Percentiles rank a stretch among this genome's conserved stretches.
These are phyloP conservation scores for Isurus oxyrinchus DNA, from an alignment of 2,113 vertebrate genomes.

Conservation along the genomic window DNA sequence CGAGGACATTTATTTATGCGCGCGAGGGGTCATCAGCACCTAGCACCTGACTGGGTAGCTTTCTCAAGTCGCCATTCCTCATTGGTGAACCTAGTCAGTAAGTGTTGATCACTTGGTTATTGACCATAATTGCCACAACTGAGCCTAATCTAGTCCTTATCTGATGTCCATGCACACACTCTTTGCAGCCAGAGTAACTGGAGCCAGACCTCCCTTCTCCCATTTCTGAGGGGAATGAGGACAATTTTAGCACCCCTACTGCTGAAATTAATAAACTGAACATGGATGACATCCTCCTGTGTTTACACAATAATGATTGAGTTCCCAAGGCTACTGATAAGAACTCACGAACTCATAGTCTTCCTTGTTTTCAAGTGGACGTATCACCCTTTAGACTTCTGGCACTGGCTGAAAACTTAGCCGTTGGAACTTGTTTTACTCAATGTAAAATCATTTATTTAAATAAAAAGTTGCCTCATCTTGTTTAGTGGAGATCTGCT, in stretches of 20 bases:
- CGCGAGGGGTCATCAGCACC: background rate
- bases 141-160: background rate
- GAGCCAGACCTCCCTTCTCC: background rate
- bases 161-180: background rate
- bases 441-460: background rate
- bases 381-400: background rate
- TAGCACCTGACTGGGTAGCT: background rate
- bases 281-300: background rate
- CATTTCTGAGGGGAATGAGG: background rate
- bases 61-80: background rate
- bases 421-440: background rate
- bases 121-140: background rate
- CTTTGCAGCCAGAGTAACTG: background rate
- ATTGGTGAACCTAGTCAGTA: background rate
- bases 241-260: background rate
- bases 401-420: background rate
- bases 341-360: background rate
- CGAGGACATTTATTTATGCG: background rate
- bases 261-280: background rate
- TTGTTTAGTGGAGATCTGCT: background rate
- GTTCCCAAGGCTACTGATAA: background rate
- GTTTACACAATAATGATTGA: background rate
- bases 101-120: background rate
- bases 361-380: background rate
- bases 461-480: background rate